Evolutionary conservation across 2,797 vertebrate species (phyloP).

Genomic region (Urophycis tenuis): DNA sequence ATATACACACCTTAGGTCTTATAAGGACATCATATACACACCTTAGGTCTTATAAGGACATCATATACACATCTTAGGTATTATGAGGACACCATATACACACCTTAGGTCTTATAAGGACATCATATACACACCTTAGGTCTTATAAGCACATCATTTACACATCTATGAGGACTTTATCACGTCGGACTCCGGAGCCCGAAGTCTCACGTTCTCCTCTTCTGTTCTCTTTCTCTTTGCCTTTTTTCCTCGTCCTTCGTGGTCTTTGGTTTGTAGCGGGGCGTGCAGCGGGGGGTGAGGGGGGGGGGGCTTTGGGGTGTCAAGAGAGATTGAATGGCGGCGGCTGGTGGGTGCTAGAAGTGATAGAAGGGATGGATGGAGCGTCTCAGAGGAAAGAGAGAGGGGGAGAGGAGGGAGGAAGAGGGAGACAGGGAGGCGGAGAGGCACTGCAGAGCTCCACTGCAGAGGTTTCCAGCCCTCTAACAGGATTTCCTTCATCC

Average conservation of each 20-base stretch:
- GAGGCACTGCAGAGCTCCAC: constrained; percentile 47
- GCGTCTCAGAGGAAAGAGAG: constrained; percentile 43
- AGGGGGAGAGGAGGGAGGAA: constrained; percentile 32
- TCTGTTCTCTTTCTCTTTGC: not conserved
- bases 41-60: not conserved
- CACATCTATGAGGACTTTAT: not conserved
- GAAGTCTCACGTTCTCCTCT: not conserved
- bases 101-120: not conserved
- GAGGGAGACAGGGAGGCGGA: not conserved
- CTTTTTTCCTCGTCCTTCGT: constrained; percentile 20
- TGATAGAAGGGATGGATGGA: constrained; percentile 39
- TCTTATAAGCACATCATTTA: not conserved
- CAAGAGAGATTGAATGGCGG: not conserved
- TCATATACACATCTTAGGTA: not conserved
- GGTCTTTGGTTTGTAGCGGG: constrained; percentile 40
- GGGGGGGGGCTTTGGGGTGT: not conserved
- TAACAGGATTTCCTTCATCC: constrained; percentile 73
- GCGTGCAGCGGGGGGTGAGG: not conserved
- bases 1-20: not conserved
- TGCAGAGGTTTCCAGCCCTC: constrained; percentile 70
- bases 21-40: not conserved
- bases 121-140: not conserved
- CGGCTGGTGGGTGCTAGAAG: not conserved
- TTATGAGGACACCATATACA: not conserved
- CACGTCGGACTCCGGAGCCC: constrained; percentile 7